Evolutionary conservation across 2,797 vertebrate genomes (phyloP).

Genomic region (Dermochelys coriacea): DNA sequence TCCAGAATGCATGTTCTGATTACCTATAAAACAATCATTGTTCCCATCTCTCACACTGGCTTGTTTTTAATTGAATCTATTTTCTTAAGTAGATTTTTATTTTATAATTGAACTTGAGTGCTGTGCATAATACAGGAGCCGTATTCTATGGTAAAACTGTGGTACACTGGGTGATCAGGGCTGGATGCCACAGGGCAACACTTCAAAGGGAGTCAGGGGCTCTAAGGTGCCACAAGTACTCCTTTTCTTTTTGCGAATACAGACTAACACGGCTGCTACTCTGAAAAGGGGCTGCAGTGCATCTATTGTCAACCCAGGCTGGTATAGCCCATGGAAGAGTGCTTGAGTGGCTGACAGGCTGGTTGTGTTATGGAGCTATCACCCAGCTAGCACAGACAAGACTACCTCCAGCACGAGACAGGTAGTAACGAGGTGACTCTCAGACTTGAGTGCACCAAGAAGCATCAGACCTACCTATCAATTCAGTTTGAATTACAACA

Average conservation of each 20-base stretch:
- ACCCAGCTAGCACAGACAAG: not conserved
- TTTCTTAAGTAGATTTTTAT: not conserved
- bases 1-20: not conserved
- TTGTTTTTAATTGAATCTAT: not conserved
- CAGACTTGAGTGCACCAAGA: not conserved
- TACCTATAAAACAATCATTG: not conserved
- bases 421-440: not conserved
- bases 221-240: no score
- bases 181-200: not conserved
- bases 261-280: no score
- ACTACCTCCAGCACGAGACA: not conserved
- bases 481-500: constrained; percentile 1
- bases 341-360: not conserved
- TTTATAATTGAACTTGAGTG: not conserved
- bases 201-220: not conserved
- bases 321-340: not conserved
- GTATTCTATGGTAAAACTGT: not conserved
- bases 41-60: not conserved
- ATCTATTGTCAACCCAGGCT: not conserved
- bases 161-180: not conserved
- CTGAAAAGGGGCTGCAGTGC: no score
- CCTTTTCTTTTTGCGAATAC: no score
- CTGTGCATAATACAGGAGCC: not conserved
- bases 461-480: not conserved
- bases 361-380: not conserved